Conservation (phyloP, 2,888 invertebrate genomes). For the Bruchidius siliquastri region DNA sequence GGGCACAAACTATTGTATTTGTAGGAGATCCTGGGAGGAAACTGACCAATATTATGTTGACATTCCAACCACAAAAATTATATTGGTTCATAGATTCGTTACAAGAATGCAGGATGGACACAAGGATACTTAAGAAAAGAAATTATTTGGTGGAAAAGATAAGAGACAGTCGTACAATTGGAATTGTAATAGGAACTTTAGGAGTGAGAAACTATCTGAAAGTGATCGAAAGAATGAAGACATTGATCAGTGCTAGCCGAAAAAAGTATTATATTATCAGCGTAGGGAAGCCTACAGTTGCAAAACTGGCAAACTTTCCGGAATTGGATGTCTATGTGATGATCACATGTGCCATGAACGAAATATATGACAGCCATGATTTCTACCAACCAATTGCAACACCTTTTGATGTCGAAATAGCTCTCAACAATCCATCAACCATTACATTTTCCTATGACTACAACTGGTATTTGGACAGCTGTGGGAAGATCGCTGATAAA, state of each 20-base stretch:
- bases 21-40: slow-evolving; percentile 52
- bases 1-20: slow-evolving; percentile 50
- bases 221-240: slow-evolving; percentile 69
- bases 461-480: slow-evolving; percentile 51
- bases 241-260: slow-evolving; percentile 65
- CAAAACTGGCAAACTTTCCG: slow-evolving; percentile 92
- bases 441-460: slow-evolving; percentile 58
- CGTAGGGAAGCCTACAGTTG: slow-evolving; percentile 90
- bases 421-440: slow-evolving; percentile 58
- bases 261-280: slow-evolving; percentile 89
- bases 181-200: slow-evolving; percentile 87
- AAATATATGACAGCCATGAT: slow-evolving; percentile 76
- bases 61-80: slow-evolving; percentile 50
- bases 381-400: slow-evolving; percentile 88
- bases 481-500: slow-evolving; percentile 37
- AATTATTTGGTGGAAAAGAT: slow-evolving; percentile 84
- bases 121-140: slow-evolving; percentile 70
- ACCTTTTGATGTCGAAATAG: slow-evolving; percentile 87
- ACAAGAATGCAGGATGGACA: slow-evolving; percentile 41
- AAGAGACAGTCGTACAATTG: slow-evolving; percentile 82
- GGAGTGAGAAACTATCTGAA: slow-evolving; percentile 75
- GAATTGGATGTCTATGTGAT: slow-evolving; percentile 92
- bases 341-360: slow-evolving; percentile 88
- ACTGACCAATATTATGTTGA: slow-evolving; percentile 50
- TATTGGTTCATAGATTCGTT: slow-evolving; percentile 52